Base-by-base conservation (phyloP, 2,797 vertebrate genomes). In the Vultur gryphus region DNA sequence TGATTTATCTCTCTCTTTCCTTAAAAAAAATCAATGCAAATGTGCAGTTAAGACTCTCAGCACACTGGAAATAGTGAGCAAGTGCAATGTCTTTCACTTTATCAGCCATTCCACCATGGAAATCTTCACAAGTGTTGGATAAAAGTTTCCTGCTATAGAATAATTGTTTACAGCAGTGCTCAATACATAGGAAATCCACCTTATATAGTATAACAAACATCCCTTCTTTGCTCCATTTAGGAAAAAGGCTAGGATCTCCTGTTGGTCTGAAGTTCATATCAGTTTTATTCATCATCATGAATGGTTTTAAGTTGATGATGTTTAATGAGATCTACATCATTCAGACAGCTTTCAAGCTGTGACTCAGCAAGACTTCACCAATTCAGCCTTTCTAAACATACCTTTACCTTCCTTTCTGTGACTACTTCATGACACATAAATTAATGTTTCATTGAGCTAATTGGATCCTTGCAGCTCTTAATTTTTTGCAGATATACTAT, bases 401-500 rank as follows among this genome's bases (percentile, higher is more conserved):
- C 80, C 72, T 90, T 94, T 94, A 14, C 12, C 55, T 92, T 89
- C 67, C 29, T 84, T 89, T 82, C 87, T 76, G 39, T 58, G 83
- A 78, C 85, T 92, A 28, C 89, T 96, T 95, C 80, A 43, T 82
- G 93, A 90, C 84, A 90, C 59, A 69, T 87, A 94, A 96, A 96
- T 97, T 96, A 92, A 92, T 39, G 67, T 82, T 91, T 94, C 90
- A 94, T 91, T 58, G 86, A 97, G 92, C 65, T 97, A 96, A 97
- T 96, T 95, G 93, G 95, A 95, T 96, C 65, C 97, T 96, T 90
- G 93, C 87, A 90, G 95, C 57, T 97, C 91, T 93, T 97, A 95
- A 90, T 97, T 96, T 96, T 97, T 90, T 95, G 44, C 89, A 93
- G 90, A 86, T 90, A 89, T 37, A 55, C 41, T 96, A 90, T 97